A percentile compares a stretch with the other conserved stretches of the same genome.
Conservation (phyloP, 2,888 invertebrate genomes). For the Notocelia uddmanniana region DNA sequence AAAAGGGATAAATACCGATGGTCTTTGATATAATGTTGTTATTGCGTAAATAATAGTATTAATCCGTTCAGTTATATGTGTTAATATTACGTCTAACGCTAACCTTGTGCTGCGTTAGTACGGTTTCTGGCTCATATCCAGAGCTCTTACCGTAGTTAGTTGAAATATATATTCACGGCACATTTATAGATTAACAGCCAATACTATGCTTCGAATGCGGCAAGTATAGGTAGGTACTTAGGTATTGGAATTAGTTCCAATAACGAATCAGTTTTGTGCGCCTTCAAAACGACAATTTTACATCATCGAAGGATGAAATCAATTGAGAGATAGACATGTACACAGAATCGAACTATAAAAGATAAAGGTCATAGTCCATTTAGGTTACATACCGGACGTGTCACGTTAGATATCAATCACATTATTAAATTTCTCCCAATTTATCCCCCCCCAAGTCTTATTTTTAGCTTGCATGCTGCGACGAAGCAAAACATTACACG, state of each 20-base stretch:
- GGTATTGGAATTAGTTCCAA: too few species aligned
- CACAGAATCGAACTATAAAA: background rate
- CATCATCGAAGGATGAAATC: background rate
- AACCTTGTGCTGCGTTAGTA: slow-evolving; percentile 34
- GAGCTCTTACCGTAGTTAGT: slow-evolving; percentile 19
- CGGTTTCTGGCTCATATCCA: slow-evolving; percentile 38
- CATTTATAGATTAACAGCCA: background rate
- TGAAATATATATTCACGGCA: slow-evolving; percentile 8
- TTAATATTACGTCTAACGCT: slow-evolving; percentile 8
- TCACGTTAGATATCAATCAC: too few species aligned
- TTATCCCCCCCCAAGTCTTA: too few species aligned
- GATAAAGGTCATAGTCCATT: background rate
- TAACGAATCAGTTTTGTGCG: background rate
- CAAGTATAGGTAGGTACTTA: too few species aligned
- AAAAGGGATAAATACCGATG: background rate
- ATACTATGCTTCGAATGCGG: background rate
- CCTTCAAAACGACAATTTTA: background rate
- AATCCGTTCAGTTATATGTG: background rate
- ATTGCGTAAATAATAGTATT: background rate
- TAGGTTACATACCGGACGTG: background rate
- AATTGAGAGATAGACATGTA: background rate
- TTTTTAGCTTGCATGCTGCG: too few species aligned
- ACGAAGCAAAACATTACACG: too few species aligned
- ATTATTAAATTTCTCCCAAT: too few species aligned
- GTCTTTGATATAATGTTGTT: background rate